Evolutionary conservation across 23 tunicate genomes (phyloP), one percentile per base, ranked within the genome.

Genomic region (Ascidia mentula): DNA sequence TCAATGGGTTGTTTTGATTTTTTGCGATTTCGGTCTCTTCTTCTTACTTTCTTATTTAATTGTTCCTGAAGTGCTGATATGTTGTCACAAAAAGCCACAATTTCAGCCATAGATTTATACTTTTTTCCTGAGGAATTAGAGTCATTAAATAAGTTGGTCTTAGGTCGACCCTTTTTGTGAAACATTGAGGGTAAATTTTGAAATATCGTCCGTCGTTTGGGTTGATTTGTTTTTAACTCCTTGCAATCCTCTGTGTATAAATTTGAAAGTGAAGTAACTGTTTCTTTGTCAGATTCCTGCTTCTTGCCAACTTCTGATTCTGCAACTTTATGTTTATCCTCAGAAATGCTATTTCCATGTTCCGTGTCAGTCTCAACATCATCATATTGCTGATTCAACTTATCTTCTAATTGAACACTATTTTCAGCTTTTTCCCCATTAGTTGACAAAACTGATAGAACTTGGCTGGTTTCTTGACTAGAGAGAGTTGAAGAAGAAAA

Each of bases 71-170:
- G 74, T 17, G 37, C 45, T 45, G 38, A 69, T 28, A 53, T 34
- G 69, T 77, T 40, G 33, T 77, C 80, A 26, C 80, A 77, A 40
- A 77, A 45, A 13, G 80, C 80, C 28, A 77, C 80, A 40, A 77
- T 77, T 22, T 77, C 80, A 3, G 45, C 80, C 38, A 77, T 26
- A 20, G 80, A 38, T 4, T 22, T 9, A 6, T 4, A n/a, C 18
- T 33, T 70, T 5, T 36, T 26, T 70, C 34, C 18, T 32, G 9
- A 42, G 36, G 37, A 34, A n/a, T 32, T 30, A 28, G 37, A 32
- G 3, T 36, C 74, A 30, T 4, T 9, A 9, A 30, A 18, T 1
- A 70, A 18, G 17, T 22, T 32, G 6, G 37, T 30, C 32, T 33
- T 70, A 4, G 74, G 74, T 3, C 74, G 37, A 70, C 74, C 74